Conservation (phyloP, 2,888 invertebrate species). For the Lasioglossum lativentre region DNA sequence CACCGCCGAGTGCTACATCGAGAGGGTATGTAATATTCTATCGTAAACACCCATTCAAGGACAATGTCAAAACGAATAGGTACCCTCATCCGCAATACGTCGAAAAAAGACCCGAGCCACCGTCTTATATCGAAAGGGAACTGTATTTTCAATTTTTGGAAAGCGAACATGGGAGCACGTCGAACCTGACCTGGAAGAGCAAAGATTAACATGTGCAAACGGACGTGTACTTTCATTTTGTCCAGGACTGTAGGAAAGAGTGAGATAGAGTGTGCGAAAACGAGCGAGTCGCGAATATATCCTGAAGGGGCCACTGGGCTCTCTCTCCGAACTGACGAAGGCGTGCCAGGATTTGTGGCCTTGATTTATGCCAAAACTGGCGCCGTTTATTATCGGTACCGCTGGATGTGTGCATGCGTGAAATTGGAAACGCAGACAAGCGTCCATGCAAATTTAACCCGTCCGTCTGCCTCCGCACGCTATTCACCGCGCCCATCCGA, state of each 20-base stretch:
- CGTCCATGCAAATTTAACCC: constrained; percentile 82
- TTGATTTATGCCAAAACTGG: constrained; percentile 82
- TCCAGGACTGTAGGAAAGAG: neutral
- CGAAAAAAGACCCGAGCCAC: too few relatives aligned
- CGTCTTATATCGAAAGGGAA: too few relatives aligned
- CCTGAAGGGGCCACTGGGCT: constrained; percentile 39
- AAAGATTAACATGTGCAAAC: neutral
- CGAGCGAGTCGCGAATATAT: constrained; percentile 48
- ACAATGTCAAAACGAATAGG: neutral
- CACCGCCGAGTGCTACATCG: too few relatives aligned
- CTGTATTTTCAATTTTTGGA: too few relatives aligned
- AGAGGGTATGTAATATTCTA: too few relatives aligned
- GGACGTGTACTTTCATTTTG: neutral
- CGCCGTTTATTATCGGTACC: constrained; percentile 77
- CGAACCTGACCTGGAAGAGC: neutral
- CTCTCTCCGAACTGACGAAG: constrained; percentile 54
- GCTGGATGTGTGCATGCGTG: constrained; percentile 81
- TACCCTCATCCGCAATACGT: too few relatives aligned
- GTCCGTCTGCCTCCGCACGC: constrained; percentile 75
- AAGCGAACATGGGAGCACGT: neutral
- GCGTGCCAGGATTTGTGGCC: constrained; percentile 71
- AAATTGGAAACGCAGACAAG: constrained; percentile 83
- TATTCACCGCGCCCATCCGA: constrained; percentile 71
- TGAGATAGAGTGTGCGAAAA: neutral
- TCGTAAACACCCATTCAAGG: too few relatives aligned